Evolutionary conservation across 92 coral and sea anemone species (phyloP), one percentile per base, ranked within the genome.

Genomic region (Palythoa grandis): DNA sequence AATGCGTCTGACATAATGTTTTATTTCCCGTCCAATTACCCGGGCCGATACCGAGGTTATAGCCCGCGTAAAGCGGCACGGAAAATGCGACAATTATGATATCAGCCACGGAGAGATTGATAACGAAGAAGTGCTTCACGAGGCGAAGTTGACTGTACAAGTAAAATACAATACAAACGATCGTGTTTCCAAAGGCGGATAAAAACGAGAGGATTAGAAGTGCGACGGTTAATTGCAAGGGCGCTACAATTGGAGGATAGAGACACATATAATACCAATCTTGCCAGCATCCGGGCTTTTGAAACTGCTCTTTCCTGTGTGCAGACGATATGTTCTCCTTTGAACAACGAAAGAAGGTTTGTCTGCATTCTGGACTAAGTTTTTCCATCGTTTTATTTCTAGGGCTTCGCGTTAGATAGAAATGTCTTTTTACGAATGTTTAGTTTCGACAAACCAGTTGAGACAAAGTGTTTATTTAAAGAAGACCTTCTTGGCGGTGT

Each of bases 31-130:
- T 63, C 85, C 85, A 80, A 24, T 76, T 85, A 2, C 89, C 83
- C 9, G 85, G 85, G 52, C 85, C 85, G 43, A 80, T 39, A 40
- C 87, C 87, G 37, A 90, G 83, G 77, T 89, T 82, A 73, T 82
- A 78, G 13, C 91, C 91, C 66, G 91, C 95, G 71, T 89, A 93
- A 47, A 96, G 86, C 12, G 99, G 99, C 14, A 96, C 88, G 7
- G 94, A 84, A 4, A 93, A 53, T 0, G 88, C 86, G 0, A 90
- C 98, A 5, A 96, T 82, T 24, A 96, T 74, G 57, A 91, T 90
- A 76, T 96, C 98, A 3, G 94, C 97, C 14, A 92, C 92, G 2
- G 96, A 95, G 63, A 96, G 89, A 79, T 96, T 96, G 23, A 96
- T 87, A 17, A 96, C 96, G 56, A 96, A 96, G 83, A 91, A 96